Percentiles rank a stretch among this genome's conserved stretches.
phyloP scores from a whole-genome alignment of 1,140 invertebrate species.

The Acromyrmex heyeri region DNA sequence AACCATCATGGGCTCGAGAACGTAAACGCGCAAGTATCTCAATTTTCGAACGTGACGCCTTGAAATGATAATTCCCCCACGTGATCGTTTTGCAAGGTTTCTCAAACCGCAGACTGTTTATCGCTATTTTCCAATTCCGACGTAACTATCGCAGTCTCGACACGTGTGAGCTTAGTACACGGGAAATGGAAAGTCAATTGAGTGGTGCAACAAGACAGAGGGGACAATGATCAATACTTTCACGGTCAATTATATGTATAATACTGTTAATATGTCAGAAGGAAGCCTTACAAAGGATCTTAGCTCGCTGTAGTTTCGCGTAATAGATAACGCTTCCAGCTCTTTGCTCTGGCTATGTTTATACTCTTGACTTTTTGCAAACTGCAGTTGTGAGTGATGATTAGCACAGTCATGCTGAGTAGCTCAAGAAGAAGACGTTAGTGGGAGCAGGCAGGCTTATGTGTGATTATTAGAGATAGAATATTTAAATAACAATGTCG shows the following conservation, averaged over 20 bases:
- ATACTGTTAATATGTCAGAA: constrained; percentile 66
- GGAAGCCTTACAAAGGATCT: constrained; percentile 76
- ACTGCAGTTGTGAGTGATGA: not conserved
- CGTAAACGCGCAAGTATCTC: not conserved
- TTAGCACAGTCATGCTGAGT: constrained; percentile 10
- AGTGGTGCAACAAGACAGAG: constrained; percentile 11
- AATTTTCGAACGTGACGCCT: not conserved
- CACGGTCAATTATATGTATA: constrained; percentile 75
- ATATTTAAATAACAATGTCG: not conserved
- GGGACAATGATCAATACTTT: constrained; percentile 76
- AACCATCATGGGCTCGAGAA: not conserved
- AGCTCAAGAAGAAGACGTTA: not conserved
- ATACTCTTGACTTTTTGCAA: constrained; percentile 1
- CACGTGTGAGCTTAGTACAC: not conserved
- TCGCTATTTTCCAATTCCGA: not conserved
- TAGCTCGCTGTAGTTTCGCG: not conserved
- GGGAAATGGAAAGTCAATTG: not conserved
- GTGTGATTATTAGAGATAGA: not conserved
- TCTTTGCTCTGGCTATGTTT: not conserved
- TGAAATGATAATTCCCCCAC: not conserved
- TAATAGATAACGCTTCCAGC: constrained; percentile 17
- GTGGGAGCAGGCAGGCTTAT: too few species aligned
- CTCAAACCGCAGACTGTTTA: not conserved
- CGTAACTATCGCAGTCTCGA: not conserved
- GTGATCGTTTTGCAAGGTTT: not conserved